Conservation (phyloP, 37 sponge, comb jelly and placozoan genomes). For the Haliclona indistincta region DNA sequence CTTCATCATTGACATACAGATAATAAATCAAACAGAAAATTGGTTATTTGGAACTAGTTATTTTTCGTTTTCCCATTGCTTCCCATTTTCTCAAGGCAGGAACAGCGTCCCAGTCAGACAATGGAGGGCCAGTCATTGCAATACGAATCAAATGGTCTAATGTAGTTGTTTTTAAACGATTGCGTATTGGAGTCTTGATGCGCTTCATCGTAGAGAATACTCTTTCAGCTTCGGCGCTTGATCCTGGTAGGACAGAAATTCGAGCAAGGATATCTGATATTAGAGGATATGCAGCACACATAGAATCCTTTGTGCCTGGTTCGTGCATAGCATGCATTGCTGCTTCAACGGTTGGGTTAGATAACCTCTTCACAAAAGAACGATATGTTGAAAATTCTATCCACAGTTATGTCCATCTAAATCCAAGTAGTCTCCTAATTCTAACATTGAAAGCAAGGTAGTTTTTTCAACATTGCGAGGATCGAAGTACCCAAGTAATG, state of each 20-base stretch:
- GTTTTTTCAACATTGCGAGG: constrained; percentile 22
- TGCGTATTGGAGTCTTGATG: constrained; percentile 10
- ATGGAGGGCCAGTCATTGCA: constrained; percentile 4
- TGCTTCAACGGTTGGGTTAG: neutral
- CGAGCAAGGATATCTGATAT: neutral
- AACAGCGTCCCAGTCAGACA: constrained; percentile 5
- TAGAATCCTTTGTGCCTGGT: neutral
- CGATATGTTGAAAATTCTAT: constrained; percentile 1
- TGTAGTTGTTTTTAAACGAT: neutral
- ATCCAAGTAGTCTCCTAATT: constrained; percentile 26
- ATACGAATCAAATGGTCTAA: constrained; percentile 5
- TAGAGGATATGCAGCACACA: constrained; percentile 2
- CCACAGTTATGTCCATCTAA: constrained; percentile 25
- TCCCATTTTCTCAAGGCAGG: neutral
- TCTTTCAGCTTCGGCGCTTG: constrained; percentile 41
- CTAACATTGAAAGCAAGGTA: neutral
- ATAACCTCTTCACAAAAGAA: constrained; percentile 13
- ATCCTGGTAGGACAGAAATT: constrained; percentile 1
- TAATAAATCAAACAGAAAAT: no score
- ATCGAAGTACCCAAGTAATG: constrained; percentile 3
- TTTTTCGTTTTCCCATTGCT: neutral
- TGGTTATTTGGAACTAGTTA: constrained; percentile 11
- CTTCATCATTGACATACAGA: no score
- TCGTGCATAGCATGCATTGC: constrained; percentile 8
- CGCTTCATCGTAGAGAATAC: constrained; percentile 19